Evolutionary conservation across 1,140 invertebrate genomes (phyloP), one percentile per base, ranked within the genome.

Genomic region (Octopus sinensis): DNA sequence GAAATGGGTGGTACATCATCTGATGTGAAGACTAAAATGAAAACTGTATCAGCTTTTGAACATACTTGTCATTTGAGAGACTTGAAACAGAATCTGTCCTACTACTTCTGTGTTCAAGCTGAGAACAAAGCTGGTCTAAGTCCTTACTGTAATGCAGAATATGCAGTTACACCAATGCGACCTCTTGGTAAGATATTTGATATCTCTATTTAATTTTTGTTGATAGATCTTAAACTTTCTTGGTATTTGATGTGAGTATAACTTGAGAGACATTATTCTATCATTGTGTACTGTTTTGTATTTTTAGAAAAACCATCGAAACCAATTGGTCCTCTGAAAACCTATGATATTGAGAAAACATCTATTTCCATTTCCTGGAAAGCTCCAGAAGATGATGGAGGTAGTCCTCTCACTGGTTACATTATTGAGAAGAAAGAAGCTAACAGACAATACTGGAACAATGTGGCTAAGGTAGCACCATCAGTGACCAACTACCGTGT

Each of bases 261-360:
- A 43, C 30, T 43, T 43, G 30, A 68, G n/a, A n/a, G n/a, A 68
- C 12, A 13, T n/a, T 68, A 13, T 68, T 68, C n/a, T 68, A 68
- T 68, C 62, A 68, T 68, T 68, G n/a, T 13, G n/a, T n/a, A 43
- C n/a, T 68, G 12, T 77, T 77, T 17, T 30, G 12, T 77, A 6
- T 7, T 77, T 53, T 43, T 51, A 77, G 76, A 51, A 52, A 12
- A 13, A 6, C 43, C 43, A 77, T 76, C 68, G 5, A 78, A 71
- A 53, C 54, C 54, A 76, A 54, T 43, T 51, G 13, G 23, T 17
- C 83, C 85, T 73, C 82, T 92, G 54, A 88, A 86, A 79, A 95
- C 97, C 53, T 92, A 94, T 5, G 96, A 98, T 88, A 94, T 99
- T 52, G 96, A 96, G 13, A 96, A 97, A 89, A 96, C 98, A 88